Evolutionary conservation across 2,888 invertebrate species (phyloP).

Genomic region (Ectemnius continuus): DNA sequence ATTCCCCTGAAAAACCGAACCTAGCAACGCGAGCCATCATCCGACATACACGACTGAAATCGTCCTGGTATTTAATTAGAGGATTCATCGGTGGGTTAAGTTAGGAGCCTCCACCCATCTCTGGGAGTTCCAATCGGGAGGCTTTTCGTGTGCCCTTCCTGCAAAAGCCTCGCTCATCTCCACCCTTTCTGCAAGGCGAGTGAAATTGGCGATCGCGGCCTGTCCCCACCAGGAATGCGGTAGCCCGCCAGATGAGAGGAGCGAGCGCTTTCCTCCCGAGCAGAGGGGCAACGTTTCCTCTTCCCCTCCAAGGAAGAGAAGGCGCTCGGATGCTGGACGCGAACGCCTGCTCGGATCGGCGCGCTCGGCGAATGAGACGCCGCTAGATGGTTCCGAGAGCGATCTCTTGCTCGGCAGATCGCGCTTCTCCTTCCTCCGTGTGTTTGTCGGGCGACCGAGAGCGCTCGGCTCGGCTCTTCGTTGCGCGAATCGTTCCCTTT

Average conservation of each 20-base stretch:
- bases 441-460: constrained; percentile 36
- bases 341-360: constrained; percentile 39
- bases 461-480: constrained; percentile 12
- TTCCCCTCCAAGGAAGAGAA: constrained; percentile 42
- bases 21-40: no score
- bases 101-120: constrained; percentile 46
- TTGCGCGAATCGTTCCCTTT: constrained; percentile 58
- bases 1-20: background rate
- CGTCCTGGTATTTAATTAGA: constrained; percentile 47
- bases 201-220: constrained; percentile 44
- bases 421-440: constrained; percentile 42
- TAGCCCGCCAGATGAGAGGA: constrained; percentile 19
- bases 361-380: constrained; percentile 58
- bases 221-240: constrained; percentile 12
- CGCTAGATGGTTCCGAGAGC: constrained; percentile 37
- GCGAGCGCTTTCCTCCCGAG: constrained; percentile 39
- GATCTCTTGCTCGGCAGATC: constrained; percentile 34
- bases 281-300: constrained; percentile 15
- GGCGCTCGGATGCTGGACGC: constrained; percentile 28
- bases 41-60: no score
- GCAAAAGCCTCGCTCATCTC: constrained; percentile 34
- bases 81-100: constrained; percentile 49
- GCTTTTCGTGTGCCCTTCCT: constrained; percentile 50
- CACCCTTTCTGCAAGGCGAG: constrained; percentile 32
- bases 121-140: constrained; percentile 58